Evolutionary conservation across 2,797 vertebrate genomes (phyloP).

Genomic region (Synanceia verrucosa): DNA sequence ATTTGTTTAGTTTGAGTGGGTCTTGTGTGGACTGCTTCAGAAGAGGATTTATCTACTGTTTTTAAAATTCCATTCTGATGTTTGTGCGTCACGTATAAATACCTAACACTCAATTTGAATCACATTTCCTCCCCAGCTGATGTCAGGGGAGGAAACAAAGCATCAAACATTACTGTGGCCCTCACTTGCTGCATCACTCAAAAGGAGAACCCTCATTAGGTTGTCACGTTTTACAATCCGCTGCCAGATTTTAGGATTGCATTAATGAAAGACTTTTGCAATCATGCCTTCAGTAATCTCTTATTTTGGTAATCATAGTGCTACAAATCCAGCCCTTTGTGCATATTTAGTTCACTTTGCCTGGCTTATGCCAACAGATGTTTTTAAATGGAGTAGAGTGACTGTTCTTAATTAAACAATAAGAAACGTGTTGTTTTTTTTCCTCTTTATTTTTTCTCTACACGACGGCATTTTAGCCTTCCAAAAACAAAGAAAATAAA

Average conservation of each 20-base stretch:
- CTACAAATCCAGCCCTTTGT: slow-evolving; percentile 17
- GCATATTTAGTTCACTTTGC: slow-evolving; percentile 9
- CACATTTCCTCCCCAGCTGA: slow-evolving; percentile 17
- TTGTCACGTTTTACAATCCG: slow-evolving; percentile 32
- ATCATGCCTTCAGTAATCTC: slow-evolving; percentile 41
- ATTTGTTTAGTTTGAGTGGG: neutral
- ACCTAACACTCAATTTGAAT: neutral
- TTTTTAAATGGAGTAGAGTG: neutral
- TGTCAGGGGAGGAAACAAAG: slow-evolving; percentile 47
- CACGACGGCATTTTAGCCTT: slow-evolving; percentile 48
- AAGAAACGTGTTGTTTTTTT: slow-evolving; percentile 34
- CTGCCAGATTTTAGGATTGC: slow-evolving; percentile 49
- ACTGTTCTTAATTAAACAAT: slow-evolving; percentile 17
- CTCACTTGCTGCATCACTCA: slow-evolving; percentile 12
- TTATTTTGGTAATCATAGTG: slow-evolving; percentile 18
- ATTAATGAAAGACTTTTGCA: slow-evolving; percentile 47
- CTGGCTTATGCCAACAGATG: neutral
- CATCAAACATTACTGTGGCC: slow-evolving; percentile 13
- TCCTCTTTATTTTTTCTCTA: slow-evolving; percentile 59
- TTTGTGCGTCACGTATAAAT: neutral
- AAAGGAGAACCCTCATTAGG: slow-evolving; percentile 15
- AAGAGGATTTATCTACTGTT: neutral
- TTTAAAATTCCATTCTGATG: neutral
- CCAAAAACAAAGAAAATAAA: slow-evolving; percentile 47
- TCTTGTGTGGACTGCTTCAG: neutral